phyloP scores from a whole-genome alignment of 2,888 invertebrate genomes.

The Fabriciana adippe region DNA sequence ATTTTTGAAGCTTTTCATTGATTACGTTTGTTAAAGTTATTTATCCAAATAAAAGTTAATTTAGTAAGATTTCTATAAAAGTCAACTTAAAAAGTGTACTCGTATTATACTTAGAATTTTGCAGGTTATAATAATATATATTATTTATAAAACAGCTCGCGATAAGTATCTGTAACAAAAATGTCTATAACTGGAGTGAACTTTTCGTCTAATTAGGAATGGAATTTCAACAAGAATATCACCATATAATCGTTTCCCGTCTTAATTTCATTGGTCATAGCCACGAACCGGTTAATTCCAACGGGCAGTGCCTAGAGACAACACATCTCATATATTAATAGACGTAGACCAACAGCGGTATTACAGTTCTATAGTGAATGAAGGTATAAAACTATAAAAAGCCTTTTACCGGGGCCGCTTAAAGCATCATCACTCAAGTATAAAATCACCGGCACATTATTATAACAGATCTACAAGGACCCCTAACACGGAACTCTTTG shows the following conservation, averaged over 20 bases:
- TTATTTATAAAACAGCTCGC: too few species aligned
- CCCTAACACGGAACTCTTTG: constrained; percentile 42
- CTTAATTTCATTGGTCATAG: constrained; percentile 22
- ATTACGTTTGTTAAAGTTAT: too few species aligned
- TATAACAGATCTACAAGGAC: constrained; percentile 41
- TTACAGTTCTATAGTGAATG: constrained; percentile 44
- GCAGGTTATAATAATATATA: too few species aligned
- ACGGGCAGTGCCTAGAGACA: constrained; percentile 37
- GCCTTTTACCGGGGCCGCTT: constrained; percentile 51
- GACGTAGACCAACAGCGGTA: constrained; percentile 40
- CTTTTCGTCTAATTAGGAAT: background rate
- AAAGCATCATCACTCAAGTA: constrained; percentile 51
- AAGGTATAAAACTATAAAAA: constrained; percentile 55
- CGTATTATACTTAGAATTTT: too few species aligned
- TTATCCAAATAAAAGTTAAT: too few species aligned
- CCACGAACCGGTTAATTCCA: constrained; percentile 34
- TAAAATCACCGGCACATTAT: constrained; percentile 52
- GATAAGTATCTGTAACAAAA: background rate
- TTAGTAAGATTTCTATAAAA: too few species aligned
- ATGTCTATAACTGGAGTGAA: background rate
- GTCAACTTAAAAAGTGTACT: too few species aligned
- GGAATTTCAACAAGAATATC: constrained; percentile 9
- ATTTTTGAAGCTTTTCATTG: too few species aligned
- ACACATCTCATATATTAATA: constrained; percentile 44
- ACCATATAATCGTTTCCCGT: constrained; percentile 16